These are phyloP conservation scores for Ctenopoma kingsleyae DNA, from an alignment of 2,797 vertebrate genomes.

Conservation along the genomic window DNA sequence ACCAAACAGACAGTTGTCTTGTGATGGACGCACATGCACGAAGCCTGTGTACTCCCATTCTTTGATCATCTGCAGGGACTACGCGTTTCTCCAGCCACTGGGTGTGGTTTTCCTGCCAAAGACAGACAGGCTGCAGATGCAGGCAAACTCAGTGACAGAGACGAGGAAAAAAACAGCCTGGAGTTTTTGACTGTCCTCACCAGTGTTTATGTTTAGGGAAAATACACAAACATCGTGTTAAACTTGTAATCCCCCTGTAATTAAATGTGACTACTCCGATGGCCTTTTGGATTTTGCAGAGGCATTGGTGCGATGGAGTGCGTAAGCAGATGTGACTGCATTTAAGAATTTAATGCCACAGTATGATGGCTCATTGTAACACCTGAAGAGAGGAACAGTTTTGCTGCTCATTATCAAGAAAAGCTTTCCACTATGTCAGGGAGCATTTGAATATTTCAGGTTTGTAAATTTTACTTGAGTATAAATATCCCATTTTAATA, in stretches of 20 bases:
- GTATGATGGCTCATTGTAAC: slow-evolving; percentile 45
- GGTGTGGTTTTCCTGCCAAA: slow-evolving; percentile 44
- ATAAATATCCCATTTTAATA: slow-evolving; percentile 16
- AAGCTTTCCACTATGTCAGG: slow-evolving; percentile 12
- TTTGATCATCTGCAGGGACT: slow-evolving; percentile 33
- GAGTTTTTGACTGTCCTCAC: slow-evolving; percentile 42
- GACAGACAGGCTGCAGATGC: slow-evolving; percentile 24
- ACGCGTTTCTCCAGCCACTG: slow-evolving; percentile 41
- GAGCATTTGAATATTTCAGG: slow-evolving; percentile 37
- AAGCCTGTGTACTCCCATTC: slow-evolving; percentile 26
- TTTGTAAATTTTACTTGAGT: slow-evolving; percentile 17
- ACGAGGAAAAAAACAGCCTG: slow-evolving; percentile 44
- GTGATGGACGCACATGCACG: slow-evolving; percentile 42
- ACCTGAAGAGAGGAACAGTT: slow-evolving; percentile 35
- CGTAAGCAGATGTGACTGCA: slow-evolving; percentile 60
- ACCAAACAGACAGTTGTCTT: slow-evolving; percentile 59
- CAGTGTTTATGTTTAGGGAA: slow-evolving; percentile 42
- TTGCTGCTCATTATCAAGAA: slow-evolving; percentile 31
- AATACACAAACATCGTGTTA: slow-evolving; percentile 25
- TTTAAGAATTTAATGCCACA: slow-evolving; percentile 61
- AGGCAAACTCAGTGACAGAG: slow-evolving; percentile 27
- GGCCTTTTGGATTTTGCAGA: slow-evolving; percentile 59
- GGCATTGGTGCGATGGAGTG: slow-evolving; percentile 37
- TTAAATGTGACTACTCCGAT: slow-evolving; percentile 67
- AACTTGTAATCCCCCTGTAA: slow-evolving; percentile 58